Evolutionary conservation across 1,140 invertebrate species (phyloP), one percentile per base, ranked within the genome.

Genomic region (Ctenoplectra terminalis): DNA sequence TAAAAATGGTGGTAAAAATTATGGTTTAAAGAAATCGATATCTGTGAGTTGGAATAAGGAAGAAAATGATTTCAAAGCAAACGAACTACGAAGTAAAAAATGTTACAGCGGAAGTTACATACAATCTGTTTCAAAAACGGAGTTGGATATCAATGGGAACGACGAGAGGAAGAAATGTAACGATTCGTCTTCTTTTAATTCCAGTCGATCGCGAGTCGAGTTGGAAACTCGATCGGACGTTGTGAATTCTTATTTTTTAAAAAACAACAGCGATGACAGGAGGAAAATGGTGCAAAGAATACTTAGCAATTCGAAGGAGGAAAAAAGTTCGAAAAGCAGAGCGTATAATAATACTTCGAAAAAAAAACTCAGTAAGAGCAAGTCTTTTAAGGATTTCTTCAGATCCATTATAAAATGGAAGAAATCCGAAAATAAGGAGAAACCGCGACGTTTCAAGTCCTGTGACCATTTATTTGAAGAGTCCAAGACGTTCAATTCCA

Each of bases 321-420:
- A 64, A n/a, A 15, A 26, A 26, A 29, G 29, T 15, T 1, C 26
- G 15, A 26, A 3, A 20, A 43, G 5, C 8, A 23, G 20, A 11
- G 48, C 6, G 13, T 7, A 11, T 2, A 37, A 43, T 29, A 15
- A 13, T 20, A 31, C 11, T 48, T 8, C 1, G 0, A 52, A 8
- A 2, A 46, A 64, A 20, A 71, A 8, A 15, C 15, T 31, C 9
- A 17, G 7, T 48, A 52, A 40, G 23, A 83, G 15, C 13, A 71
- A 54, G 43, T 70, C 76, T 0, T 34, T 89, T 9, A 89, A 83
- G n/a, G 75, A 50, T 29, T 52, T 87, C 29, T 60, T 89, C 6
- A 37, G 46, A 0, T 82, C 77, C n/a, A 26, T 89, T 11, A 61
- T 84, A 0, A 71, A 56, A 13, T 83, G 82, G 74, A 76, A 52